Evolutionary conservation across 2,888 invertebrate genomes (phyloP), one percentile per base, ranked within the genome.

Genomic region (Dryomyza anilis): DNA sequence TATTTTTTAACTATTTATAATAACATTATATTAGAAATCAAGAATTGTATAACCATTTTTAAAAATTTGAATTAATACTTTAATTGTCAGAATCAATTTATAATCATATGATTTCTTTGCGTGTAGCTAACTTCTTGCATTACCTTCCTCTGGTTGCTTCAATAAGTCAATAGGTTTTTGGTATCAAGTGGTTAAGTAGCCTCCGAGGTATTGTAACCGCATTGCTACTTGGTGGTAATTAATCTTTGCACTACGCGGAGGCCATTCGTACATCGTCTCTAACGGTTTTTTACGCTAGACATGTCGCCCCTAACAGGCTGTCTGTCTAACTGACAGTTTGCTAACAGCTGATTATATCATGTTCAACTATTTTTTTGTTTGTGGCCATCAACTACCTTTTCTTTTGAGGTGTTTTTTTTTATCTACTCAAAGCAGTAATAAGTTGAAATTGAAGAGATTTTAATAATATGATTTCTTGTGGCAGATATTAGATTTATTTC

Each of bases 101-200:
- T n/a, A n/a, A n/a, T 43, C 19, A 16, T 16, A 16, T 43, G 14
- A 16, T 33, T 43, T 14, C 57, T 25, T 58, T 58, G 8, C n/a
- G 14, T n/a, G 21, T 16, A 45, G 52, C 48, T 63, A 61, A 69
- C 70, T 71, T 71, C 73, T 78, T 70, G 73, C 72, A 72, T 78
- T 79, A 74, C 77, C 79, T 79, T 79, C 80, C 79, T 79, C 77
- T 80, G 80, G 80, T 79, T 52, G 14, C n/a, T 78, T 80, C 79
- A 80, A 79, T 79, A 80, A 80, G 79, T 79, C 79, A 79, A 80
- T 79, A 76, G 78, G 78, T 75, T 76, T 78, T 70, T 69, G 70
- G 69, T 67, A 63, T 67, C 45, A 66, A 25, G 14, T 50, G 50
- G 7, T 43, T 43, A 2, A 43, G 43, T 19, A 16, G 10, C 25